A percentile compares a stretch with the other conserved stretches of the same genome.
Evolutionary conservation across 2,888 invertebrate species (phyloP).

Genomic region (Latrodectus hesperus): DNA sequence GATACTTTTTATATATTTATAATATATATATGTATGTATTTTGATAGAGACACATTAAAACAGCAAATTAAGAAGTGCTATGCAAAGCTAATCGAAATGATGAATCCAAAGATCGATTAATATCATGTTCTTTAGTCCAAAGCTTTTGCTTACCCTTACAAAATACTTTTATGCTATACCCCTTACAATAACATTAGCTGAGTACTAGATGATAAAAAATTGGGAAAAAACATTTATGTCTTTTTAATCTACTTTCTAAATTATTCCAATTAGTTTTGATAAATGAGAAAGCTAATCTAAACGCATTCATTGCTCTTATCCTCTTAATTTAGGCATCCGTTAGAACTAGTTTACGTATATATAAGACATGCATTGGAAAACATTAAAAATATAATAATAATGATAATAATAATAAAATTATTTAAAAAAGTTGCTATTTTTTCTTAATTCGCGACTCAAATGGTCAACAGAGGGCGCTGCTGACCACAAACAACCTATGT

Average conservation of each 20-base stretch:
- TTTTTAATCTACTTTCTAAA: slow-evolving; percentile 46
- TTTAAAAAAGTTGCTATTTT: no score
- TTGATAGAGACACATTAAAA: slow-evolving; percentile 40
- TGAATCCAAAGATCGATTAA: background rate
- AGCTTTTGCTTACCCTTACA: background rate
- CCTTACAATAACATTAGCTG: background rate
- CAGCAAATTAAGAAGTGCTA: slow-evolving; percentile 48
- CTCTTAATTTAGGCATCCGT: slow-evolving; percentile 16
- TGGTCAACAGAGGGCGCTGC: background rate
- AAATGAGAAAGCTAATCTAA: slow-evolving; percentile 52
- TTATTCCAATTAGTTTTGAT: slow-evolving; percentile 17
- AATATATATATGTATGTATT: slow-evolving; percentile 11
- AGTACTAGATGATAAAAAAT: slow-evolving; percentile 12
- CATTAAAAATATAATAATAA: slow-evolving; percentile 18
- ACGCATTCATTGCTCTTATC: slow-evolving; percentile 1
- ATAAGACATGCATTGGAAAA: slow-evolving; percentile 45
- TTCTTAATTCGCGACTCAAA: no score
- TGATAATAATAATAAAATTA: background rate
- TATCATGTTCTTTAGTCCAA: background rate
- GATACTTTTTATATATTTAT: slow-evolving; percentile 15
- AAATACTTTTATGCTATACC: background rate
- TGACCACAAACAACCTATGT: background rate
- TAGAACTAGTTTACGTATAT: slow-evolving; percentile 44
- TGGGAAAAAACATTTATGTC: slow-evolving; percentile 15
- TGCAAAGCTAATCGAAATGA: slow-evolving; percentile 38